Percentiles rank a stretch among this genome's conserved stretches.
Conservation (phyloP, 2,113 vertebrate genomes). For the Empidonax traillii region DNA sequence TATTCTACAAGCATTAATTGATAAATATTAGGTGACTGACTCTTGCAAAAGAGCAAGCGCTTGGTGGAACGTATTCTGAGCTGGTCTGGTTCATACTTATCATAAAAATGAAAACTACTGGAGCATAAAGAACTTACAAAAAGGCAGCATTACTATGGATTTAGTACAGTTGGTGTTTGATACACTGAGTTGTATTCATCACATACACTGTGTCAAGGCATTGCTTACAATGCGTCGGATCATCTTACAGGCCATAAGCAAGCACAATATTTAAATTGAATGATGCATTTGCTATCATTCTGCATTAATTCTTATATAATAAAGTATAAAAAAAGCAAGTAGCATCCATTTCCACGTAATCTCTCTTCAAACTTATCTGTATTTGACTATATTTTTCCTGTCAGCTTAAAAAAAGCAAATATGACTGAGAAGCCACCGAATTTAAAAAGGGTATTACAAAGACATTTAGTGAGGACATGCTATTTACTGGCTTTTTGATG, state of each 20-base stretch:
- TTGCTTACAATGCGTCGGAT: slow-evolving; percentile 39
- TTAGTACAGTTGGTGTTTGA: slow-evolving; percentile 54
- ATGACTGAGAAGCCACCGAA: background rate
- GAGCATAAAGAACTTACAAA: slow-evolving; percentile 63
- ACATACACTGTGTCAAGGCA: slow-evolving; percentile 32
- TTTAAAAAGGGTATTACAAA: slow-evolving; percentile 7
- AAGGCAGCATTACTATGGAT: slow-evolving; percentile 58
- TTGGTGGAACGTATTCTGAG: background rate
- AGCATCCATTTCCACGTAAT: slow-evolving; percentile 43
- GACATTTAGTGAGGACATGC: background rate
- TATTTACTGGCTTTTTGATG: slow-evolving; percentile 17
- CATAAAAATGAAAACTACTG: slow-evolving; percentile 61
- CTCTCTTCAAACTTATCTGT: slow-evolving; percentile 42
- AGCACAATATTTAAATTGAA: slow-evolving; percentile 46
- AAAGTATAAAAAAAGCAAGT: slow-evolving; percentile 41
- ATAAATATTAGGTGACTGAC: slow-evolving; percentile 29
- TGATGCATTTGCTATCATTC: slow-evolving; percentile 29
- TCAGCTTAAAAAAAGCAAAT: slow-evolving; percentile 27
- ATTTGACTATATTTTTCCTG: slow-evolving; percentile 11
- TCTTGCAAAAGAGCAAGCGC: background rate
- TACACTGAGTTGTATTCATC: slow-evolving; percentile 54
- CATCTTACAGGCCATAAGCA: slow-evolving; percentile 34
- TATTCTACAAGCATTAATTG: slow-evolving; percentile 23
- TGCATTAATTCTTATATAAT: slow-evolving; percentile 55
- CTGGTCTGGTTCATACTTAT: slow-evolving; percentile 33